Evolutionary conservation across 2,797 vertebrate species (phyloP).

Genomic region (Trematomus bernacchii): DNA sequence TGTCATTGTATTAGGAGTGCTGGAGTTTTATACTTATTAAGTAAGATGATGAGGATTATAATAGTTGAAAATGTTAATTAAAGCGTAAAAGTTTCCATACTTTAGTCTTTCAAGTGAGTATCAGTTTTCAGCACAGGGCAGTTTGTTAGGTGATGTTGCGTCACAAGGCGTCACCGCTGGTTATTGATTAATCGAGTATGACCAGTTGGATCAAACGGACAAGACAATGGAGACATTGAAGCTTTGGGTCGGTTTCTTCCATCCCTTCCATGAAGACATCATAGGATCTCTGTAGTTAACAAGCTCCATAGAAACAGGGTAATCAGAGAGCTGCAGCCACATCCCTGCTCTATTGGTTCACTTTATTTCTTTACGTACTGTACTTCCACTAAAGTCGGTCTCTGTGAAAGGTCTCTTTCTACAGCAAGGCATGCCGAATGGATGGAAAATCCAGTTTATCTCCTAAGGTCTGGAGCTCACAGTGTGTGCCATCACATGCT

Average conservation of each 20-base stretch:
- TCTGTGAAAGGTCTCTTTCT: conserved; percentile 55
- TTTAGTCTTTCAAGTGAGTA: no score
- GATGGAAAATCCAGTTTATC: conserved; percentile 60
- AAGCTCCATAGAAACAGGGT: conserved; percentile 19
- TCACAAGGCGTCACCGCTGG: neutral
- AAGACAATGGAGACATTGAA: conserved; percentile 20
- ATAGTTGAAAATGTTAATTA: no score
- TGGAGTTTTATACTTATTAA: neutral
- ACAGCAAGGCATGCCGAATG: conserved; percentile 52
- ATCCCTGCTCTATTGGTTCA: conserved; percentile 15
- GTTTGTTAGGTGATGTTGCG: neutral
- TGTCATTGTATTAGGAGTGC: neutral
- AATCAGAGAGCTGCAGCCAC: conserved; percentile 22
- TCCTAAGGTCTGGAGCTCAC: conserved; percentile 16
- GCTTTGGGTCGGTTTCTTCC: neutral
- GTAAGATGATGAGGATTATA: neutral
- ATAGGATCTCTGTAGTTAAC: conserved; percentile 56
- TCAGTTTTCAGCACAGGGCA: neutral
- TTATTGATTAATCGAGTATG: conserved; percentile 37
- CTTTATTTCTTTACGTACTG: neutral
- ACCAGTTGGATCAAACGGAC: conserved; percentile 4
- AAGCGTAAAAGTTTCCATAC: no score
- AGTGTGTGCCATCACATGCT: conserved; percentile 75
- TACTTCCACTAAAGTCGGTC: neutral
- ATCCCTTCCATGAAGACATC: conserved; percentile 23